Percentiles rank a stretch among this genome's conserved stretches.
phyloP scores from a whole-genome alignment of 2,888 invertebrate genomes.

The Cybosia mesomella region DNA sequence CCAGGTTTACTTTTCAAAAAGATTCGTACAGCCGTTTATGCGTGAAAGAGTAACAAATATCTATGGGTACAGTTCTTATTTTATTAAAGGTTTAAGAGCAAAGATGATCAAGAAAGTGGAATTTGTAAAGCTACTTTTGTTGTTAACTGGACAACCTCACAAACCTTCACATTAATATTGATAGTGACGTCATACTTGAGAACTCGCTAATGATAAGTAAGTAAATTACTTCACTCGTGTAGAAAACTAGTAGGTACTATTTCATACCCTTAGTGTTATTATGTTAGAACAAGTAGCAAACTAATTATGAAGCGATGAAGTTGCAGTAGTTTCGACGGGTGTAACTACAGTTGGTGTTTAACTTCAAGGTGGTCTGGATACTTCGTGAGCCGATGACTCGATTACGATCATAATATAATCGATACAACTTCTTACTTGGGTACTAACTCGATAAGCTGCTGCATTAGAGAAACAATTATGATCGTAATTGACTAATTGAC shows the following conservation, averaged over 20 bases:
- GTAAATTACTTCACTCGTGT: not conserved
- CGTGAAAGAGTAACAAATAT: too few species aligned
- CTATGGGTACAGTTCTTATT: too few species aligned
- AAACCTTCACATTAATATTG: too few species aligned
- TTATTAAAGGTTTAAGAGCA: too few species aligned
- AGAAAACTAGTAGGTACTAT: not conserved
- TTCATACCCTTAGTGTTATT: not conserved
- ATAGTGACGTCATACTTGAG: too few species aligned
- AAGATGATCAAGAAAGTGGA: too few species aligned
- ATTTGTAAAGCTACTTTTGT: too few species aligned
- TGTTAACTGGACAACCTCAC: too few species aligned
- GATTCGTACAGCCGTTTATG: too few species aligned
- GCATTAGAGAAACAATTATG: too few species aligned
- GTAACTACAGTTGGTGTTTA: not conserved
- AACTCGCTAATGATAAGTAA: not conserved
- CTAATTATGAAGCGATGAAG: conserved; percentile 13
- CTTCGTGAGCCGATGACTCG: not conserved
- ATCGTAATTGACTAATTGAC: not conserved
- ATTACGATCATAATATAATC: not conserved
- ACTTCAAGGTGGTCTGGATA: conserved; percentile 5
- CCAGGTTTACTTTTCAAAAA: too few species aligned
- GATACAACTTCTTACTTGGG: not conserved
- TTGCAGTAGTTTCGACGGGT: not conserved
- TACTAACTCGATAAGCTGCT: not conserved
- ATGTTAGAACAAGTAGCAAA: not conserved